Evolutionary conservation across 2,888 invertebrate species (phyloP), one percentile per base, ranked within the genome.

Genomic region (Deladenus siricidicola): DNA sequence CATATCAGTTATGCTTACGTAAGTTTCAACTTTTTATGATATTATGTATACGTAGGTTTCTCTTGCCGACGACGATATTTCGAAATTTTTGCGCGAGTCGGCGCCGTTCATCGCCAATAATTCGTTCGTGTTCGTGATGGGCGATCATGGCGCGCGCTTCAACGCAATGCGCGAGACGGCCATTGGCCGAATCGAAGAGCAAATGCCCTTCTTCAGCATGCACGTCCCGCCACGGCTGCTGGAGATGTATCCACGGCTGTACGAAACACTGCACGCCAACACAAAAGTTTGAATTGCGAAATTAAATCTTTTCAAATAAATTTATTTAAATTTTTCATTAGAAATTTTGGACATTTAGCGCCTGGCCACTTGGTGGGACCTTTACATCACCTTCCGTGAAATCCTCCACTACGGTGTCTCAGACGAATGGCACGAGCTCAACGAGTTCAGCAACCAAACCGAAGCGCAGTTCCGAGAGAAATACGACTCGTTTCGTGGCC

Each of bases 131-230:
- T 59, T 76, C 44, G 65, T 79, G 14, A 65, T 80, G 67, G 80
- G 80, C 54, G 82, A 82, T 62, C 82, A 82, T 64, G 82, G 53
- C 19, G 30, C 28, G n/a, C 29, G 82, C 23, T 81, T 80, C 58
- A 81, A 81, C 43, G 68, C 71, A 29, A 80, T 81, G 51, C 68
- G 81, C 30, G 72, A 78, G 56, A 79, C 81, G 2, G 49, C 62
- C 23, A 61, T 72, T 14, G 76, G 76, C 2, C 49, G 76, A 19
- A 52, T 71, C 6, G 76, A 76, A 54, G 76, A 76, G 65, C 63
- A 74, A n/a, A 68, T 76, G 64, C 76, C 76, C 23, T 74, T 76
- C 59, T 76, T 76, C 53, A 68, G 70, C 14, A 44, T 76, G 2
- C 60, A 68, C 19, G 10, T 77, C n/a, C 76, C 76, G 0, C 60